Evolutionary conservation across 2,888 invertebrate genomes (phyloP), one percentile per base, ranked within the genome.

Genomic region (Venusia cambrica): DNA sequence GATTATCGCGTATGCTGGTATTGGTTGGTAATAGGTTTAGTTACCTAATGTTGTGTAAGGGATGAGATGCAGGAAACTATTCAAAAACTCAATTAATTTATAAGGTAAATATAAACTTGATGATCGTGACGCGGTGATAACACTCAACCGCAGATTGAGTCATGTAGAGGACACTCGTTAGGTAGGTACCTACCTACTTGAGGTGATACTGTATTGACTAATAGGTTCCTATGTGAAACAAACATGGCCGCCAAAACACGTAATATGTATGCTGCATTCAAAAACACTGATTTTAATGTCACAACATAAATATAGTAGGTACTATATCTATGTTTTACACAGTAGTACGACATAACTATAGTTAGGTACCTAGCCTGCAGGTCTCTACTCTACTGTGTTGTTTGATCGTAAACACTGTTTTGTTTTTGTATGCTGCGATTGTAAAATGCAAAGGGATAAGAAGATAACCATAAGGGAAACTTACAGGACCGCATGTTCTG

Each of bases 171-270:
- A 68, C 68, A 62, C 51, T 48, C 40, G 45, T 34, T 50, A n/a
- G n/a, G n/a, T n/a, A n/a, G n/a, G n/a, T n/a, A n/a, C n/a, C n/a
- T n/a, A n/a, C n/a, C n/a, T n/a, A 47, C 49, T 48, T 45, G 61
- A 52, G 54, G 25, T 30, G 12, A 62, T 62, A 68, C 61, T 62
- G 60, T n/a, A 62, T 63, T 59, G 49, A 59, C 69, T 68, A 71
- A 69, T 66, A n/a, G n/a, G n/a, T n/a, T n/a, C n/a, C n/a, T n/a
- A 59, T 61, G 52, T 67, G 71, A 53, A 69, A 73, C 67, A 76
- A 77, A 79, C 51, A 78, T 70, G 68, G 68, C 70, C 57, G 68
- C 69, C 59, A 43, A 45, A 54, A 54, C 43, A 63, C 50, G 56
- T 59, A 62, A 56, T 46, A 48, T 38, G 55, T 46, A 48, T 38